Base-by-base conservation (phyloP, 2,888 invertebrate genomes). In the Drosophila meridiana region DNA sequence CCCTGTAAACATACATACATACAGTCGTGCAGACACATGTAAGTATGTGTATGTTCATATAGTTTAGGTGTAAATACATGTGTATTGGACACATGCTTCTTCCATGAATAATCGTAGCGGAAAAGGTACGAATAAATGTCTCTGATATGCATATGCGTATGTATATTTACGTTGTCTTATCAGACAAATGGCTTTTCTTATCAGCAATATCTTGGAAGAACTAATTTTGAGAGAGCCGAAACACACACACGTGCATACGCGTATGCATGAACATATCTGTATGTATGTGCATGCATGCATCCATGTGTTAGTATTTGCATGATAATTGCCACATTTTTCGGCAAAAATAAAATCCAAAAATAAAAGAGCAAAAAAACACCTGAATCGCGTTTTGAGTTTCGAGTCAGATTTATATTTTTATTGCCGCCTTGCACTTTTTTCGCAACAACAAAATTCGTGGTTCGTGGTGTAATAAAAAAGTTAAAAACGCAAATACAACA, bases 171-270 rank as follows among this genome's bases (percentile, higher is more conserved):
- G 42, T 62, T 80, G 77, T 74, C 69, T 82, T 82, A 84, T 84
- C 83, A 78, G 73, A 57, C 72, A 76, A 77, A 70, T 74, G 59
- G 50, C 38, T 59, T 61, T 62, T 74, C 74, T 80, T 83, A 83
- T 83, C 83, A 80, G 86, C 53, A 78, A 83, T 84, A 76, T 89
- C 84, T 89, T 82, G 66, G 60, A 87, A 81, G 63, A 78, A 60
- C 70, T 69, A 48, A 71, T 79, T 79, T 70, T 38, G 36, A 70
- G 60, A 42, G 40, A 52, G 45, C n/a, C 26, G 26, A 38, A 11
- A 60, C 70, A 57, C 53, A 36, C 50, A 28, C 47, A 48, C n/a
- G 36, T 34, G 6, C 11, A 56, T 38, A 36, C 38, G 40, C 28
- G n/a, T 11, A 47, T 7, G 38, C 9, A 9, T 20, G n/a, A 9